These are phyloP conservation scores for Tetrao urogallus DNA, from an alignment of 2,113 vertebrate genomes.

Conservation along the genomic window DNA sequence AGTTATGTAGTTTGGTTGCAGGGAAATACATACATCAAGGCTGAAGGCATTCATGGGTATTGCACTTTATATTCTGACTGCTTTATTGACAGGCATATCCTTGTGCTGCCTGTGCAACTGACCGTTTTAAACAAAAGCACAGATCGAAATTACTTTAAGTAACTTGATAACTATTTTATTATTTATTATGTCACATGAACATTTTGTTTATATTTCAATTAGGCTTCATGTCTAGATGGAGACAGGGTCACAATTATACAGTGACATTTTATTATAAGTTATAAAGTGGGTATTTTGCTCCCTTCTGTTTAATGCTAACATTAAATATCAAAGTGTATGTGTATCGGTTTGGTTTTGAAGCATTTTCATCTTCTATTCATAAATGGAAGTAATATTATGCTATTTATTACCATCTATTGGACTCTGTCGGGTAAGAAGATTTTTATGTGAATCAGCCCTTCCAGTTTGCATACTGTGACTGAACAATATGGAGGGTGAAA, in stretches of 20 bases:
- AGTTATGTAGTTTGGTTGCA: not conserved
- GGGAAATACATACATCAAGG: not conserved
- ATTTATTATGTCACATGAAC: not conserved
- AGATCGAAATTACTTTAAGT: not conserved
- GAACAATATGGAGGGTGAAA: too few species aligned
- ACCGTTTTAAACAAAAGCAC: not conserved
- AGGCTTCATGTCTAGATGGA: not conserved
- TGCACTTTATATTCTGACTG: not conserved
- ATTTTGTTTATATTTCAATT: slow-evolving; percentile 24
- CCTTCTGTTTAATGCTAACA: not conserved
- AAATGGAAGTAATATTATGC: not conserved
- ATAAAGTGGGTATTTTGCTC: not conserved
- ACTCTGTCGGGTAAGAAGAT: not conserved
- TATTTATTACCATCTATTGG: not conserved
- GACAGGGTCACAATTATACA: not conserved
- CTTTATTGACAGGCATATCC: not conserved
- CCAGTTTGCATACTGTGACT: not conserved
- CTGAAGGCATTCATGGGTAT: not conserved
- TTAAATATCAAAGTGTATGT: not conserved
- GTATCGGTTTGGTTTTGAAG: not conserved
- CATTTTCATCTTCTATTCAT: not conserved
- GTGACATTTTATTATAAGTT: not conserved
- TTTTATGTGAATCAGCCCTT: not conserved
- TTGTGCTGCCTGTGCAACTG: not conserved
- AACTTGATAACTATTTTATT: slow-evolving; percentile 13